Percentiles rank a stretch among this genome's conserved stretches.
These are phyloP conservation scores for Molossus alvarezi DNA, from an alignment of 2,797 vertebrate genomes.

Conservation along the genomic window DNA sequence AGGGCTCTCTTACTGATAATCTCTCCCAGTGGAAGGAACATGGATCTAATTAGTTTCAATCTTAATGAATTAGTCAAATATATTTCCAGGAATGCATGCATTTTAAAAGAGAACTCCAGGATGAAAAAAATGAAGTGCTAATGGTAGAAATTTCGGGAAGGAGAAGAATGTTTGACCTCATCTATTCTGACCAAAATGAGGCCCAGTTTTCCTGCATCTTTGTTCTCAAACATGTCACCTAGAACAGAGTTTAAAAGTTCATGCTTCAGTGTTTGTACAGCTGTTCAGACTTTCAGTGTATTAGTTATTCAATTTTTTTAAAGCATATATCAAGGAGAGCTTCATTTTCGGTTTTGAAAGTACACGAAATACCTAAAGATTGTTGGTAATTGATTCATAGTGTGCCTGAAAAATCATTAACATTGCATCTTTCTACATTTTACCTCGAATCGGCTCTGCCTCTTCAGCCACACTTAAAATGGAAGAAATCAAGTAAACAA, in stretches of 20 bases:
- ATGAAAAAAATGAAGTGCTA: conserved; percentile 12
- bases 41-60: conserved; percentile 30
- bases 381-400: neutral
- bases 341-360: conserved; percentile 64
- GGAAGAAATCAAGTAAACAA: conserved; percentile 77
- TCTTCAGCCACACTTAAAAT: conserved; percentile 65
- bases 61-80: conserved; percentile 41
- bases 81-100: conserved; percentile 7
- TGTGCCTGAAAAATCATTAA: neutral
- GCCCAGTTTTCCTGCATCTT: conserved; percentile 31
- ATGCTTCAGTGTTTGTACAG: neutral
- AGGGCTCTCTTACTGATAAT: neutral
- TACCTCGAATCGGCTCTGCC: conserved; percentile 29
- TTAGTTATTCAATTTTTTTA: conserved; percentile 2
- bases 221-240: conserved; percentile 13
- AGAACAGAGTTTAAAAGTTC: conserved; percentile 24
- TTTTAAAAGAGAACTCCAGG: conserved; percentile 56
- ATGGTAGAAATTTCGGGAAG: conserved; percentile 21
- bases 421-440: neutral
- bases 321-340: neutral
- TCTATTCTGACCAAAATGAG: conserved; percentile 23
- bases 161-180: conserved; percentile 29
- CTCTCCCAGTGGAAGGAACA: conserved; percentile 5
- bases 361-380: conserved; percentile 46
- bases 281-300: conserved; percentile 43